These are phyloP conservation scores for Poeciliopsis prolifica DNA, from an alignment of 2,113 vertebrate species.

Conservation along the genomic window DNA sequence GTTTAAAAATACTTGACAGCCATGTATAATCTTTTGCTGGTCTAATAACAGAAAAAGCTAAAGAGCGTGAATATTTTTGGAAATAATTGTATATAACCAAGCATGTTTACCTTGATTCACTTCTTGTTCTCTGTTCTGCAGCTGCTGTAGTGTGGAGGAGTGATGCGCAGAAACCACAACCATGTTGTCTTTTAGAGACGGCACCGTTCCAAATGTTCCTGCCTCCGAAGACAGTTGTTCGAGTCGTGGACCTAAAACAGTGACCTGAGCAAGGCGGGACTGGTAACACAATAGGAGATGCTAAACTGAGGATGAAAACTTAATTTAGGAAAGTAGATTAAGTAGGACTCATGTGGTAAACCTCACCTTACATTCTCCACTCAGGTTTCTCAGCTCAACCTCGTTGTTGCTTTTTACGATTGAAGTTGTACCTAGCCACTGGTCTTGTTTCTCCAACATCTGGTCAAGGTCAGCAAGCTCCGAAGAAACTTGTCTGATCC, in stretches of 20 bases:
- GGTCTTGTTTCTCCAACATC: conserved; percentile 79
- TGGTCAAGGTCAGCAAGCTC: conserved; percentile 82
- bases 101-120: conserved; percentile 77
- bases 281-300: conserved; percentile 50
- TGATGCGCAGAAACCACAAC: conserved; percentile 72
- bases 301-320: conserved; percentile 11
- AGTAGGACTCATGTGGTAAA: neutral
- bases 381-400: conserved; percentile 63
- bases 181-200: conserved; percentile 79
- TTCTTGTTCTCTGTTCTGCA: conserved; percentile 77
- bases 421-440: conserved; percentile 71
- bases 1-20: neutral
- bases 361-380: conserved; percentile 85
- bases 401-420: conserved; percentile 46
- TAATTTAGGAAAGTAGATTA: conserved; percentile 4
- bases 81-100: neutral
- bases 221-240: conserved; percentile 76
- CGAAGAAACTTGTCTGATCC: conserved; percentile 77
- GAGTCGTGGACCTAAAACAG: conserved; percentile 68
- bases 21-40: neutral
- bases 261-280: conserved; percentile 75
- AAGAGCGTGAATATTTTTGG: neutral
- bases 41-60: neutral
- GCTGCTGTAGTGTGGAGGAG: conserved; percentile 71
- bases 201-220: conserved; percentile 66